Conservation (phyloP, 2,797 vertebrate species). For the Spea hammondii region DNA sequence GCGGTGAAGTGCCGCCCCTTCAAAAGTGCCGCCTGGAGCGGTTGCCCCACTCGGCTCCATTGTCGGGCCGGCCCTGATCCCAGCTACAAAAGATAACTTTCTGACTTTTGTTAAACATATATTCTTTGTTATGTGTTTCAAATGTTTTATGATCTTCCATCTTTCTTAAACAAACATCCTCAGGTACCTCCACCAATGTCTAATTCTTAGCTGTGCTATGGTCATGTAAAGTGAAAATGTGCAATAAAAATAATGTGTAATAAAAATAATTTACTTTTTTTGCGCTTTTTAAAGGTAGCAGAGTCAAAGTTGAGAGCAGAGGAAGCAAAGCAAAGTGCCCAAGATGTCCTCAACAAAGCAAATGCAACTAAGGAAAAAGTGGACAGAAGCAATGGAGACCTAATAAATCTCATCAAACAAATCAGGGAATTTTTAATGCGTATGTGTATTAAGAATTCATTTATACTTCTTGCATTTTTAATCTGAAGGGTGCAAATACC, state of each 20-base stretch:
- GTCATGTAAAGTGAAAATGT: neutral
- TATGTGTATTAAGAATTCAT: constrained; percentile 60
- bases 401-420: constrained; percentile 87
- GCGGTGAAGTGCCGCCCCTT: too few species aligned
- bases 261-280: neutral
- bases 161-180: too few species aligned
- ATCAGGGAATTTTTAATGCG: constrained; percentile 92
- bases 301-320: constrained; percentile 89
- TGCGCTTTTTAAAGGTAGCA: constrained; percentile 71
- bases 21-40: too few species aligned
- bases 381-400: constrained; percentile 86
- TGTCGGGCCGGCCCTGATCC: too few species aligned
- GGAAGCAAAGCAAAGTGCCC: constrained; percentile 85
- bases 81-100: too few species aligned
- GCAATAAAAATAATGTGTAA: neutral
- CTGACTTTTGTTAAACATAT: too few species aligned
- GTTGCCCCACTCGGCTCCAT: too few species aligned
- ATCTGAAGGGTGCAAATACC: too few species aligned
- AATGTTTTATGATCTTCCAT: too few species aligned
- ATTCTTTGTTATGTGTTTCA: too few species aligned
- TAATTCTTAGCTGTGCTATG: too few species aligned
- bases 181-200: too few species aligned
- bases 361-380: constrained; percentile 86
- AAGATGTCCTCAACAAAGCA: constrained; percentile 83
- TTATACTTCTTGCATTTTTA: neutral